Base-by-base conservation (phyloP, 2,113 vertebrate genomes). In the Etheostoma cragini region DNA sequence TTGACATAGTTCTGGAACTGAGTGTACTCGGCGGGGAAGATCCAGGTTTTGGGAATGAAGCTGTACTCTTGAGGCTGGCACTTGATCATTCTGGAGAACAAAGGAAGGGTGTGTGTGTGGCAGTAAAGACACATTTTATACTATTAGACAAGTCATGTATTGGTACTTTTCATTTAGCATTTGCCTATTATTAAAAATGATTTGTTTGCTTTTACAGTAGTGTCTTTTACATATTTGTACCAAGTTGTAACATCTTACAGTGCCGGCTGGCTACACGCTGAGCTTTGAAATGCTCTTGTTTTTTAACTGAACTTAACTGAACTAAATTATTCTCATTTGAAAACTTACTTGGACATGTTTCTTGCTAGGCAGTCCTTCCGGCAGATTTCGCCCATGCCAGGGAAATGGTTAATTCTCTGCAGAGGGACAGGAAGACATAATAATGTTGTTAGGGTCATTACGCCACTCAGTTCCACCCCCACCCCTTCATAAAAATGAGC, bases 311-410 rank as follows among this genome's bases (percentile, higher is more conserved):
- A 38, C 35, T 38, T 45, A 46, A 53, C 67, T 56, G 24, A 33
- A 78, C 24, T 66, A 66, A 68, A 81, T n/a, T 42, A 30, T 42
- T 75, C 12, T 58, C 22, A 61, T 80, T 72, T 62, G 52, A 54
- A 87, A 85, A 91, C 96, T 97, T 97, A 99, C 98, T 99, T 99
- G 89, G 97, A 96, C 98, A 99, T 99, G 95, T 99, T 99, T 94
- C 98, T 97, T 90, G 98, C 97, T 77, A 99, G 94, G 92, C 98
- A 99, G 96, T 99, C 98, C 95, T 99, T 99, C 67, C 98, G 97
- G 95, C 98, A 99, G 94, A 99, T 99, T 95, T 99, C 98, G 16
- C 98, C 98, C 98, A 99, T 99, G 94, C 98, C 98, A 86, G 98
- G 98, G 94, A 99, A 99, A 95, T 99, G 98, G 96, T 99, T 99